Evolutionary conservation across 2,888 invertebrate genomes (phyloP).

Genomic region (Drosophila setosimentum): DNA sequence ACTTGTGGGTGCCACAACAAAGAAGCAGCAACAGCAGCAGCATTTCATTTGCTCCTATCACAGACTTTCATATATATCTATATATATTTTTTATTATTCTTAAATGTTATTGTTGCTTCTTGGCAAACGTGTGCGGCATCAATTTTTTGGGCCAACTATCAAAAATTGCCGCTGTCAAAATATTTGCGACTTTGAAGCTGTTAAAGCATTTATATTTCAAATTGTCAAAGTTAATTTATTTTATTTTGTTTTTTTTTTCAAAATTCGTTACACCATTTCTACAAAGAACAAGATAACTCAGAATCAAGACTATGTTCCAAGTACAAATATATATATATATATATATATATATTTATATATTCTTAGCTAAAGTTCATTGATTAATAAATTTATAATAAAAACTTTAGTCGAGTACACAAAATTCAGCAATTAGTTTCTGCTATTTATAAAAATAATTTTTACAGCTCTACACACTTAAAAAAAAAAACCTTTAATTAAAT

Average conservation of each 20-base stretch:
- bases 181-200: constrained; percentile 34
- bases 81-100: constrained; percentile 28
- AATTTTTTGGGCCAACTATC: constrained; percentile 30
- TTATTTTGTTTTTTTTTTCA: not conserved
- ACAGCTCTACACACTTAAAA: not conserved
- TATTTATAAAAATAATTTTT: not conserved
- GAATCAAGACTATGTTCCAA: not conserved
- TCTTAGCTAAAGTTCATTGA: not conserved
- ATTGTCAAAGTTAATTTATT: not conserved
- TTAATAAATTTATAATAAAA: not conserved
- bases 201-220: constrained; percentile 12
- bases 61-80: not conserved
- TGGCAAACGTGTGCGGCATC: constrained; percentile 38
- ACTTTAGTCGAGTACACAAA: not conserved
- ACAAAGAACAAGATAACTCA: fast-evolving
- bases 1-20: constrained; percentile 21
- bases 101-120: constrained; percentile 13
- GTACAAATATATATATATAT: not conserved
- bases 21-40: constrained; percentile 1
- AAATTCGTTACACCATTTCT: not conserved
- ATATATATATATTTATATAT: not conserved
- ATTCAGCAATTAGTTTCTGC: not conserved
- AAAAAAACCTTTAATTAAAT: not conserved
- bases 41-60: not conserved
- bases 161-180: constrained; percentile 45